These are phyloP conservation scores for Drosophila mercatorum DNA, from an alignment of 2,888 invertebrate genomes.

Conservation along the genomic window DNA sequence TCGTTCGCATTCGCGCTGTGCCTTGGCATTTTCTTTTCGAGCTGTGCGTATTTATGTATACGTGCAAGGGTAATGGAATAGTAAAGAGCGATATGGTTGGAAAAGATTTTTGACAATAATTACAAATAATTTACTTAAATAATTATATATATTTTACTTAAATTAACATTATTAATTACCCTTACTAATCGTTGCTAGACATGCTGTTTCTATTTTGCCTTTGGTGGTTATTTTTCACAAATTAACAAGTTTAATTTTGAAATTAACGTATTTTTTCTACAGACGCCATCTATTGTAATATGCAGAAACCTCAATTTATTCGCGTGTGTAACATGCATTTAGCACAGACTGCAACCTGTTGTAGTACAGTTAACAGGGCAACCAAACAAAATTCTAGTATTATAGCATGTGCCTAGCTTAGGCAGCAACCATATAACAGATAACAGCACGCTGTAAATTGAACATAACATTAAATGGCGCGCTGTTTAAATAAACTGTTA, in stretches of 20 bases:
- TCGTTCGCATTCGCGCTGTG: constrained; percentile 9
- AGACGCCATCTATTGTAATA: constrained; percentile 36
- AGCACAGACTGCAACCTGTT: constrained; percentile 12
- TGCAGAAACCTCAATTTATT: neutral
- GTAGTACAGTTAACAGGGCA: neutral
- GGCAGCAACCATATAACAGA: constrained; percentile 21
- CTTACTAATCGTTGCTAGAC: no score
- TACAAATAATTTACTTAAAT: neutral
- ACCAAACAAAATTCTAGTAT: no score
- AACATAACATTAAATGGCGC: neutral
- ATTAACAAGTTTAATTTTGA: neutral
- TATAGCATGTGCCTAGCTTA: neutral
- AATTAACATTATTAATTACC: no score
- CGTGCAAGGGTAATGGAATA: neutral
- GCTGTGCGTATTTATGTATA: constrained; percentile 1
- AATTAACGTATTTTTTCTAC: constrained; percentile 1
- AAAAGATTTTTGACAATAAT: neutral
- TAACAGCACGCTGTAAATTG: neutral
- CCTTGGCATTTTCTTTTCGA: constrained; percentile 4
- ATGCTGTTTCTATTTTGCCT: no score
- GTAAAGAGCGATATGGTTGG: neutral
- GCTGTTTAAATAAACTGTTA: neutral
- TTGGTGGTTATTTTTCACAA: no score
- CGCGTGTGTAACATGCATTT: no score
- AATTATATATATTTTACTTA: no score